These are phyloP conservation scores for Popillia japonica DNA, from an alignment of 1,140 invertebrate genomes.

Conservation along the genomic window DNA sequence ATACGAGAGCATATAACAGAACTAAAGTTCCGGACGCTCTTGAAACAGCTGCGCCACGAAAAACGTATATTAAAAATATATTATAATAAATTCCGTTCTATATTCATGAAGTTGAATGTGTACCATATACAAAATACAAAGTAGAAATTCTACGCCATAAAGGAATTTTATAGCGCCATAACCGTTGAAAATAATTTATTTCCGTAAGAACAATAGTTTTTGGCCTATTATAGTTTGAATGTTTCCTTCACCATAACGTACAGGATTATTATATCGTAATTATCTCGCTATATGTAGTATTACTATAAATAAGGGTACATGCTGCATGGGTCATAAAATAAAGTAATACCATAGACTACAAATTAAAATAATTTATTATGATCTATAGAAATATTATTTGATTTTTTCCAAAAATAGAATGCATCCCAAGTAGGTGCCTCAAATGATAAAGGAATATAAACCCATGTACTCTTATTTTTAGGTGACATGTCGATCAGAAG, in stretches of 20 bases:
- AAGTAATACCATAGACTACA: no score
- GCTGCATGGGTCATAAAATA: no score
- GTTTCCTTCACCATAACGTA: not conserved
- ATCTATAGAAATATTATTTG: no score
- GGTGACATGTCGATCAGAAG: no score
- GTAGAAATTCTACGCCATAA: not conserved
- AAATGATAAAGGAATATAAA: no score
- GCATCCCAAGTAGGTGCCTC: no score
- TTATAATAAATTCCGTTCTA: slow-evolving; percentile 22
- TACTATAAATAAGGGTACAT: no score
- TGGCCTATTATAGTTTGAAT: not conserved
- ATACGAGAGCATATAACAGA: not conserved
- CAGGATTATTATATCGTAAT: no score
- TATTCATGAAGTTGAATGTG: slow-evolving; percentile 26
- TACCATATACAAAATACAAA: not conserved
- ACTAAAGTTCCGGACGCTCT: not conserved
- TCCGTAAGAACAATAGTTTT: not conserved
- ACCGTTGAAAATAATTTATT: slow-evolving; percentile 24
- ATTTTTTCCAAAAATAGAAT: no score
- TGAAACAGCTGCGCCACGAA: slow-evolving; percentile 19
- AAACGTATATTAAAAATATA: slow-evolving; percentile 33
- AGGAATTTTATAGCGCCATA: not conserved
- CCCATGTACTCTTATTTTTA: no score
- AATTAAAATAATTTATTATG: no score
- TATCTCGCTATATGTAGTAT: no score